Conservation (phyloP, 2,797 vertebrate genomes). For the Cichlasoma orientale region DNA sequence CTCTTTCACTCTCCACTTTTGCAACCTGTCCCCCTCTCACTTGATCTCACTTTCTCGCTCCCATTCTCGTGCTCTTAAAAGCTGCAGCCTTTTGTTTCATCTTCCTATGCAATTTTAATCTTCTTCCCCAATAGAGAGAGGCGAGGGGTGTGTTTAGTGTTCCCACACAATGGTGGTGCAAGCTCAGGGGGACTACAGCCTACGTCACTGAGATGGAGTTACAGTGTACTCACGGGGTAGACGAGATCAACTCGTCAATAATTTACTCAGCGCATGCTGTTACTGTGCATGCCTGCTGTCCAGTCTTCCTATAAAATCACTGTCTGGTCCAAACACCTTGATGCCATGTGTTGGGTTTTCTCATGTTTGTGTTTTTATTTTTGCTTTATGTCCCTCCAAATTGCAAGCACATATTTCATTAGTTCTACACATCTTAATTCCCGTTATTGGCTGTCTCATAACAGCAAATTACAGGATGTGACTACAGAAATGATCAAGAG, state of each 20-base stretch:
- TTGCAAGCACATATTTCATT: not conserved
- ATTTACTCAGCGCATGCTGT: constrained; percentile 40
- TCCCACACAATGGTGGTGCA: not conserved
- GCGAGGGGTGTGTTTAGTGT: constrained; percentile 12
- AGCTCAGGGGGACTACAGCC: not conserved
- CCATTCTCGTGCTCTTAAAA: constrained; percentile 42
- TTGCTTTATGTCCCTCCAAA: not conserved
- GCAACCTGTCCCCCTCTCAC: constrained; percentile 1
- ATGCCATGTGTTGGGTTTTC: not conserved
- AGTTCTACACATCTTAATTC: not conserved
- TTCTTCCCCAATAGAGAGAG: not conserved
- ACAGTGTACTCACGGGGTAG: constrained; percentile 13
- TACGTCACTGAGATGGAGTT: constrained; percentile 37
- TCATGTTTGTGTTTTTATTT: not conserved
- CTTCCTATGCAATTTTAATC: constrained; percentile 58
- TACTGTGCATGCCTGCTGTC: constrained; percentile 2
- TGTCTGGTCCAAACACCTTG: not conserved
- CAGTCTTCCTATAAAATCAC: constrained; percentile 2
- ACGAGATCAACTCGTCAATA: constrained; percentile 48
- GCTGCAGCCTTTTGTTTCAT: constrained; percentile 34
- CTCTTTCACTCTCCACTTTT: constrained; percentile 21
- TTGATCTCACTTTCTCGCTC: constrained; percentile 21
- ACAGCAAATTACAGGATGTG: not conserved
- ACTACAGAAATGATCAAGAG: not conserved
- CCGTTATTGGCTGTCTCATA: not conserved